Percentiles rank a stretch among this genome's conserved stretches.
Conservation (phyloP, 2,888 invertebrate species). For the Muscina levida region DNA sequence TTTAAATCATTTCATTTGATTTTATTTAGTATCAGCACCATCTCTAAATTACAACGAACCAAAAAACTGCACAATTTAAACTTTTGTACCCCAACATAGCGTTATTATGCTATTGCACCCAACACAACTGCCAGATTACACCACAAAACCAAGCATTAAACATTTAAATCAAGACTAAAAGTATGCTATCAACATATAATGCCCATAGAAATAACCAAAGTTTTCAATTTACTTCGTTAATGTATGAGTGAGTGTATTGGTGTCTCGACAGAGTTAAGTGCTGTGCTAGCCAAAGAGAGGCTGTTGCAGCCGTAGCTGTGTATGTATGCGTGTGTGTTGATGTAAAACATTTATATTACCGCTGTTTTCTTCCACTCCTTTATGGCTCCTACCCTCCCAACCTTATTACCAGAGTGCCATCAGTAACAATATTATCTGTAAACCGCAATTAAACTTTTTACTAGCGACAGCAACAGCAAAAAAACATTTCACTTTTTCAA, state of each 20-base stretch:
- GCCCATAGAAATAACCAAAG: conserved; percentile 1
- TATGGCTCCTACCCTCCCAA: neutral
- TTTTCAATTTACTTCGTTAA: neutral
- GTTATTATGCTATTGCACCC: neutral
- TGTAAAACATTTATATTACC: too few species aligned
- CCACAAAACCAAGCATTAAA: neutral
- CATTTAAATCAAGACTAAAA: conserved; percentile 32
- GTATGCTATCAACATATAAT: conserved; percentile 21
- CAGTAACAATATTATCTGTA: neutral
- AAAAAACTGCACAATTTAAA: too few species aligned
- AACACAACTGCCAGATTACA: neutral
- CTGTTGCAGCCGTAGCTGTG: neutral
- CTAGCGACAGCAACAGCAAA: neutral
- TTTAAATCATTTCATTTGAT: too few species aligned
- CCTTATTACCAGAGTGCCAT: neutral
- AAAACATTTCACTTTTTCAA: neutral
- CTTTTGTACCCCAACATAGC: too few species aligned
- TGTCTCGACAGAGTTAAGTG: neutral
- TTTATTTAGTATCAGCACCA: too few species aligned
- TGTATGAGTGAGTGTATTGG: too few species aligned
- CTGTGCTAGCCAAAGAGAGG: neutral
- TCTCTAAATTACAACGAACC: too few species aligned
- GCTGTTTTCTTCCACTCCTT: neutral
- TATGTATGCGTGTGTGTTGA: neutral
- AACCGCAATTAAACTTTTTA: conserved; percentile 42